phyloP scores from a whole-genome alignment of 2,797 vertebrate genomes.

The Sebastes wilsoni region DNA sequence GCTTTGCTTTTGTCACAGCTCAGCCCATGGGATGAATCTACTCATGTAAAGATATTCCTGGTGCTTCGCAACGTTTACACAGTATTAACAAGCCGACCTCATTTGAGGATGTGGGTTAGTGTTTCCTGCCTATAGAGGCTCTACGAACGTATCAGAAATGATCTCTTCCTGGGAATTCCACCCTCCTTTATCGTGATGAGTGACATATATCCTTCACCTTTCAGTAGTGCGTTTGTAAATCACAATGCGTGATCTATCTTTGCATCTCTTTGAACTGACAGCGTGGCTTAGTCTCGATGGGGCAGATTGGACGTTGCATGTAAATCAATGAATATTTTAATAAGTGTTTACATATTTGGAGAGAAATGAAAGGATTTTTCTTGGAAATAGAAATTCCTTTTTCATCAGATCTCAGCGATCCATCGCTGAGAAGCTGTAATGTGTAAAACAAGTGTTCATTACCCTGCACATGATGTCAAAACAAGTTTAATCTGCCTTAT shows the following conservation, averaged over 20 bases:
- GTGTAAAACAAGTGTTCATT: neutral
- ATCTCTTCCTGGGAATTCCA: conserved; percentile 16
- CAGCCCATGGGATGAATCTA: neutral
- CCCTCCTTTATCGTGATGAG: neutral
- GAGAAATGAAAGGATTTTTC: conserved; percentile 2
- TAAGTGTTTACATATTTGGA: neutral
- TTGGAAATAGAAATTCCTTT: neutral
- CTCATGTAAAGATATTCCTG: conserved; percentile 25
- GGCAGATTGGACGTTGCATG: conserved; percentile 2
- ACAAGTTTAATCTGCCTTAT: neutral
- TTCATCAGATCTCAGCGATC: neutral
- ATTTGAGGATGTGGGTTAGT: conserved; percentile 12
- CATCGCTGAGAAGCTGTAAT: neutral
- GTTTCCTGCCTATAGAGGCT: conserved; percentile 8
- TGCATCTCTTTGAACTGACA: neutral
- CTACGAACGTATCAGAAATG: conserved; percentile 8
- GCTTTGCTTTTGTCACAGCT: neutral
- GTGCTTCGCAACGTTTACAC: conserved; percentile 17
- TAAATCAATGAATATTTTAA: conserved; percentile 22
- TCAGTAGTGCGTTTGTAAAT: neutral
- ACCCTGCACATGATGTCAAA: neutral
- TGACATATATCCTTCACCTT: conserved; percentile 20
- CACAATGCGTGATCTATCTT: neutral
- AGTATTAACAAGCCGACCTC: conserved; percentile 16
- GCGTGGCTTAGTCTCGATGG: neutral